These are phyloP conservation scores for Drosophila takahashii DNA, from an alignment of 1,140 invertebrate genomes.

Conservation along the genomic window DNA sequence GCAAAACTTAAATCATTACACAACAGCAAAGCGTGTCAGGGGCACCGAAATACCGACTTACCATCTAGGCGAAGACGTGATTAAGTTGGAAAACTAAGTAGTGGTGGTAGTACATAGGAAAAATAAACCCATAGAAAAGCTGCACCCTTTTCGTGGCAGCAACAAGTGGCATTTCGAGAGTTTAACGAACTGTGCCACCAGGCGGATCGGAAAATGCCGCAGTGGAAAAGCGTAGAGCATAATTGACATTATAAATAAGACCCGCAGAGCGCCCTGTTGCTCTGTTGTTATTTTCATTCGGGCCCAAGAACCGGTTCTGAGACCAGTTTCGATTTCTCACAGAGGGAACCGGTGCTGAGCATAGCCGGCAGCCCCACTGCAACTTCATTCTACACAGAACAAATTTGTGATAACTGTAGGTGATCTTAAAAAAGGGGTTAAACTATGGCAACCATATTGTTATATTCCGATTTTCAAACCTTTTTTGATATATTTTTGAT, in stretches of 20 bases:
- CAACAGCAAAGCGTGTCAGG: conserved; percentile 46
- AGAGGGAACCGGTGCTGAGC: conserved; percentile 46
- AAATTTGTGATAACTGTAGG: background rate
- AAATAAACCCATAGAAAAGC: conserved; percentile 15
- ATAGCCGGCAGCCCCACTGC: conserved; percentile 34
- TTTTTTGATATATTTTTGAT: too few species aligned
- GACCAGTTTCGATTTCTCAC: conserved; percentile 75
- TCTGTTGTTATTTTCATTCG: conserved; percentile 67
- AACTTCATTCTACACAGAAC: conserved; percentile 32
- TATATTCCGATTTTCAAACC: background rate
- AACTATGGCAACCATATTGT: too few species aligned
- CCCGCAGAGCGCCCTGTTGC: conserved; percentile 33
- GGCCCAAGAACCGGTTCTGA: conserved; percentile 54
- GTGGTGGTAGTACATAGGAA: background rate
- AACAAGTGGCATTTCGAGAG: conserved; percentile 65
- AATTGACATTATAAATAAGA: conserved; percentile 42
- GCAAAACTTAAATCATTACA: conserved; percentile 27
- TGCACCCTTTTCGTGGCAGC: conserved; percentile 61
- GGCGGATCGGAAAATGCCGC: conserved; percentile 57
- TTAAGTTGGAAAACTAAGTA: conserved; percentile 14
- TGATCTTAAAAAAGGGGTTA: too few species aligned
- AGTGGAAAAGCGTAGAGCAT: conserved; percentile 52
- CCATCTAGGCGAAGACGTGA: conserved; percentile 35
- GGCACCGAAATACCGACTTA: conserved; percentile 14
- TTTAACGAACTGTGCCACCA: conserved; percentile 60